Evolutionary conservation across 2,113 vertebrate species (phyloP), one percentile per base, ranked within the genome.

Genomic region (Hipposideros armiger): DNA sequence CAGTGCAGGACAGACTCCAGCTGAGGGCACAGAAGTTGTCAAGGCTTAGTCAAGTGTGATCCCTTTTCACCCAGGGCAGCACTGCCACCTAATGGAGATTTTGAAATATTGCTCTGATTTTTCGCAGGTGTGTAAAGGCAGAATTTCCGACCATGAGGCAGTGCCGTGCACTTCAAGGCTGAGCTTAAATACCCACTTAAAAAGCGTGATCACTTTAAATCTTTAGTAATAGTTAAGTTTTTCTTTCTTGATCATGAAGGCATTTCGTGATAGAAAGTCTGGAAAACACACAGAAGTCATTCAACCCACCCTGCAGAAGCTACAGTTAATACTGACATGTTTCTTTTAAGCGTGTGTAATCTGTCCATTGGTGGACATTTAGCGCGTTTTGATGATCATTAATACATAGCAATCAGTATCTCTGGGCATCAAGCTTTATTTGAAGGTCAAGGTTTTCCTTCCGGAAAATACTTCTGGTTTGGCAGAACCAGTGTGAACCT

Each of bases 51-150:
- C 26, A 22, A 17, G 24, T 10, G 22, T 20, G 50, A 32, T 11
- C 56, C 3, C 56, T 36, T 62, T 16, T 26, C 19, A 8, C 84
- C 91, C 77, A 80, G 58, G 54, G 70, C 85, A 7, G 67, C 97
- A 97, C 97, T 97, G 98, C 98, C 99, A 98, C 97, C 99, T 98
- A 30, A 93, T 98, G 99, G 98, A 50, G 2, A 54, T 28, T 69
- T 60, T 36, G 20, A 62, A 36, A 6, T 32, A 70, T 4, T 15
- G 17, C 70, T 92, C 56, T 4, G 26, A 1, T 17, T 88, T 67
- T 42, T 56, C 67, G 76, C 56, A 64, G 66, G 45, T 4, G 62
- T 40, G 7, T 15, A 47, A 74, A 77, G 0, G 9, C 14, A 72
- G 76, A 94, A 42, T 62, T 80, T 90, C 47, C 70, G 76, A 30